These are phyloP conservation scores for Stenodera caucasica DNA, from an alignment of 2,888 invertebrate species.

Conservation along the genomic window DNA sequence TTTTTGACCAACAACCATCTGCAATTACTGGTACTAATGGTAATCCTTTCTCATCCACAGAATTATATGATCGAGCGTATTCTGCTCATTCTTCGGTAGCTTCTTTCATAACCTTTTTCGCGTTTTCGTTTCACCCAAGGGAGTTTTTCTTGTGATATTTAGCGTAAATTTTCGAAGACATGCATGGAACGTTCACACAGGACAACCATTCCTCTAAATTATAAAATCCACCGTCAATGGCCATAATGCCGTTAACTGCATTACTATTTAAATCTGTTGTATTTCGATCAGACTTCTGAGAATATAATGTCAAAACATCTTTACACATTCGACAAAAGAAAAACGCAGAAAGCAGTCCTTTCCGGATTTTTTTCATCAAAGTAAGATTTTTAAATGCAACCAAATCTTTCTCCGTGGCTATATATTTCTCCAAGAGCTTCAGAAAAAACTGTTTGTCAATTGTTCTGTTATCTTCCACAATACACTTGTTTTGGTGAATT, in stretches of 20 bases:
- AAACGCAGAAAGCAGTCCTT: background rate
- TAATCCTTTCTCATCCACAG: constrained; percentile 14
- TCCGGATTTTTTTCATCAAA: background rate
- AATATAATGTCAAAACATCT: background rate
- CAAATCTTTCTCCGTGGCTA: background rate
- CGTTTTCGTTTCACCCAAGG: background rate
- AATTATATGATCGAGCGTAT: constrained; percentile 12
- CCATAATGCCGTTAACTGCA: constrained; percentile 7
- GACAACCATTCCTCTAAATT: constrained; percentile 12
- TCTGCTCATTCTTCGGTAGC: constrained; percentile 10
- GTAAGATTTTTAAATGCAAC: background rate
- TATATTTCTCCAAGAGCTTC: background rate
- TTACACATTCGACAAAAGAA: background rate
- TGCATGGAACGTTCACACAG: constrained; percentile 9
- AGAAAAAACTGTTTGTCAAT: background rate
- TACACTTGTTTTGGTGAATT: no score
- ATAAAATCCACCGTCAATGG: constrained; percentile 12
- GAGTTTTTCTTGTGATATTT: background rate
- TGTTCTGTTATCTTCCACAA: constrained; percentile 3
- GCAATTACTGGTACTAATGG: constrained; percentile 12
- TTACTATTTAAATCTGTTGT: background rate
- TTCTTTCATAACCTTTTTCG: background rate
- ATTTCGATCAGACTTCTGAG: background rate
- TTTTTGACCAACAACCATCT: constrained; percentile 16
- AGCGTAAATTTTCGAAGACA: constrained; percentile 10